Base-by-base conservation (phyloP, 2,113 vertebrate genomes). In the Cisticola juncidis region DNA sequence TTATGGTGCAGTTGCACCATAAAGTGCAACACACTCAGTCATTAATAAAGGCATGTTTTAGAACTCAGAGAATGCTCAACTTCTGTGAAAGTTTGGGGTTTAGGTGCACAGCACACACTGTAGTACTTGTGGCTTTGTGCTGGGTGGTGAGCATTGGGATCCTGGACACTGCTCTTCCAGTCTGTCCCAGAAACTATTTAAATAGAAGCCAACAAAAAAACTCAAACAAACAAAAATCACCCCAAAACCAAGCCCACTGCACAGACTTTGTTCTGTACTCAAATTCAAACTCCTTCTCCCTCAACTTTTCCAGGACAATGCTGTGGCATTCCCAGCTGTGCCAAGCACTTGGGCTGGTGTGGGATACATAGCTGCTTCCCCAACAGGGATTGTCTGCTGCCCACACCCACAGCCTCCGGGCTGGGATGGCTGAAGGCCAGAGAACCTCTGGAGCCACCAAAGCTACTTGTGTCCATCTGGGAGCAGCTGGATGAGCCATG, bases 301-400 rank as follows among this genome's bases (percentile, higher is more conserved):
- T 23, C 10, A 47, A 9, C 19, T 23, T 38, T 85, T 4, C 23
- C 56, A 45, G 21, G 65, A 51, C 31, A 33, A 15, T 3, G 12
- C 53, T 71, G 25, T 23, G 16, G n/a, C 24, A 70, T 25, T 60
- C 21, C 54, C 86, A 51, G 61, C 0, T 0, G 15, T 2, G 29
- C 65, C 0, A 0, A 42, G 60, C 8, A 9, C 38, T 58, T 11
- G 86, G 35, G 61, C 54, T 42, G 42, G 15, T 5, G 12, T 21
- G 51, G 65, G 42, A 19, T 33, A 6, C 4, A 3, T 9, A 60
- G 9, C 40, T 64, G 74, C 56, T 51, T 79, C 57, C 26, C 45
- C 11, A 4, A 2, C 3, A 21, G 51, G 24, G 19, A 5, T 11
- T 5, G 1, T 5, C 33, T 65, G 1, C 65, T 33, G 12, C 17